Percentiles rank a stretch among this genome's conserved stretches.
These are phyloP conservation scores for Calonectris borealis DNA, from an alignment of 2,113 vertebrate species.

Conservation along the genomic window DNA sequence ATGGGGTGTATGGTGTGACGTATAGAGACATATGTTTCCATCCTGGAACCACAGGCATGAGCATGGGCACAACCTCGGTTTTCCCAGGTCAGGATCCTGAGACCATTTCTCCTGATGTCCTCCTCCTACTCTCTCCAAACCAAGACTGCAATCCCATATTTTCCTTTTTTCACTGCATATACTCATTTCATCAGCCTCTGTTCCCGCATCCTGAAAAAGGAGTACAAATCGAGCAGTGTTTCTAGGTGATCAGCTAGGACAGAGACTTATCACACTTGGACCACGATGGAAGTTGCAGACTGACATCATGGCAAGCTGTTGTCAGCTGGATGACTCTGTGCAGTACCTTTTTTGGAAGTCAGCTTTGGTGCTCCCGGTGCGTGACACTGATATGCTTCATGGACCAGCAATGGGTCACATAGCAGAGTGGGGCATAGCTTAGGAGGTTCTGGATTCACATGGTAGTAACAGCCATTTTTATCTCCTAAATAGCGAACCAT, in stretches of 20 bases:
- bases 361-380: background rate
- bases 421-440: background rate
- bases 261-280: rapidly evolving
- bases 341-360: background rate
- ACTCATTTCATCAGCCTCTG: background rate
- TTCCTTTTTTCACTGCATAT: background rate
- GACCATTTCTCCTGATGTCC: background rate
- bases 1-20: background rate
- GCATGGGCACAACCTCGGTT: background rate
- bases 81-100: background rate
- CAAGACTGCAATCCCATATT: background rate
- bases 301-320: background rate
- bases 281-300: background rate
- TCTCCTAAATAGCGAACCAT: background rate
- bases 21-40: background rate
- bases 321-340: background rate
- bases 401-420: background rate
- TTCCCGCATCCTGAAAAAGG: background rate
- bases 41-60: background rate
- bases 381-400: background rate
- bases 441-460: background rate
- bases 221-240: rapidly evolving
- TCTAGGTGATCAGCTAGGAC: background rate
- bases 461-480: background rate
- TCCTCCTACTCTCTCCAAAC: background rate